These are phyloP conservation scores for Tryphoninae sp. DNA, from an alignment of 2,888 invertebrate species.

Conservation along the genomic window DNA sequence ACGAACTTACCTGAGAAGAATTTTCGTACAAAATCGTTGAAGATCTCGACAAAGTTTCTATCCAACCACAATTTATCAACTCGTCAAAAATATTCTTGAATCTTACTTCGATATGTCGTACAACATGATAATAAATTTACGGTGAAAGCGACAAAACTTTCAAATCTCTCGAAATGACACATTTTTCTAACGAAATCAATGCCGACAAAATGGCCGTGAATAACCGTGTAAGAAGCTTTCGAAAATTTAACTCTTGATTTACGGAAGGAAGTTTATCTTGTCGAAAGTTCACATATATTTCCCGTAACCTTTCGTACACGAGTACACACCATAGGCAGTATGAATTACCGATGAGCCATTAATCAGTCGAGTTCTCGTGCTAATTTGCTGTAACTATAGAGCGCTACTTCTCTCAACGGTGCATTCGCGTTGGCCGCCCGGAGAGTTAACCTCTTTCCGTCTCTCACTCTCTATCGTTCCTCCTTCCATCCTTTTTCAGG, in stretches of 20 bases:
- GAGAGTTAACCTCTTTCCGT: conserved; percentile 41
- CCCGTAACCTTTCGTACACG: not conserved
- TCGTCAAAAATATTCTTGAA: no score
- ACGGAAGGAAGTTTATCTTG: conserved; percentile 43
- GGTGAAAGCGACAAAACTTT: not conserved
- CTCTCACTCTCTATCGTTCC: conserved; percentile 1
- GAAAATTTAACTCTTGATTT: conserved; percentile 34
- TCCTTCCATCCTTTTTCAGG: conserved; percentile 14
- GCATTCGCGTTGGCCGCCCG: conserved; percentile 22
- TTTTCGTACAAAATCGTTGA: not conserved
- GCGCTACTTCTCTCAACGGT: conserved; percentile 14
- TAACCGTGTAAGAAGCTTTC: not conserved
- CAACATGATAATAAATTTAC: no score
- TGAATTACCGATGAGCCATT: conserved; percentile 65
- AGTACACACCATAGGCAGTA: conserved; percentile 27
- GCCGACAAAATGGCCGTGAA: not conserved
- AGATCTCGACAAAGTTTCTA: not conserved
- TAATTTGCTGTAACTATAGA: conserved; percentile 59
- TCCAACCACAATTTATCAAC: no score
- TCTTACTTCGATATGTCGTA: no score
- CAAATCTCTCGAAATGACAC: not conserved
- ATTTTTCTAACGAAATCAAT: conserved; percentile 20
- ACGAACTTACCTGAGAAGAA: not conserved
- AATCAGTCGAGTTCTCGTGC: conserved; percentile 64
- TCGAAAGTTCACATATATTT: conserved; percentile 33